Conservation (phyloP, 2,113 vertebrate genomes). For the Penelope pileata region DNA sequence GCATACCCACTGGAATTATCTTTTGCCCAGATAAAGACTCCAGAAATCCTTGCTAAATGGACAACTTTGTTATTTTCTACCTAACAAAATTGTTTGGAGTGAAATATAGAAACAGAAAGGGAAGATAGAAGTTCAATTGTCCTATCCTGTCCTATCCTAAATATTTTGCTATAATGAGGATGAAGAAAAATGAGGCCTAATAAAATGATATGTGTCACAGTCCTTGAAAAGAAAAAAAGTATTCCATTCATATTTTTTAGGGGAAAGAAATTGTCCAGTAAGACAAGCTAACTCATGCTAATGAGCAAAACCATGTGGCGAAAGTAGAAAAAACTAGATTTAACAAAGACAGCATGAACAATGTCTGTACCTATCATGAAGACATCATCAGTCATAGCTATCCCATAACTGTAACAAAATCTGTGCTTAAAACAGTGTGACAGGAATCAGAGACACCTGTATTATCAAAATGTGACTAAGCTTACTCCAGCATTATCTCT, state of each 20-base stretch:
- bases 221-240: background rate
- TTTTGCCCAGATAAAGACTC: background rate
- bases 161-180: background rate
- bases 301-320: background rate
- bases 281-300: background rate
- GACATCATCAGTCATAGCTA: background rate
- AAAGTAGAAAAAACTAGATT: background rate
- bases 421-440: background rate
- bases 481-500: background rate
- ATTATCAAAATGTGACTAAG: conserved; percentile 27
- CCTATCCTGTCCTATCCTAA: background rate
- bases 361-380: background rate
- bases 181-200: background rate
- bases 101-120: background rate
- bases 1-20: background rate
- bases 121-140: background rate
- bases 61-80: background rate
- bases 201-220: background rate
- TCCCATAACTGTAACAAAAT: background rate
- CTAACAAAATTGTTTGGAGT: background rate
- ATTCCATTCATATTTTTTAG: background rate
- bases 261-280: background rate
- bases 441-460: conserved; percentile 16
- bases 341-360: background rate
- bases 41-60: background rate